Percentiles rank a stretch among this genome's conserved stretches.
Conservation (phyloP, 1,140 invertebrate species). For the Cyphomyrmex costatus region DNA sequence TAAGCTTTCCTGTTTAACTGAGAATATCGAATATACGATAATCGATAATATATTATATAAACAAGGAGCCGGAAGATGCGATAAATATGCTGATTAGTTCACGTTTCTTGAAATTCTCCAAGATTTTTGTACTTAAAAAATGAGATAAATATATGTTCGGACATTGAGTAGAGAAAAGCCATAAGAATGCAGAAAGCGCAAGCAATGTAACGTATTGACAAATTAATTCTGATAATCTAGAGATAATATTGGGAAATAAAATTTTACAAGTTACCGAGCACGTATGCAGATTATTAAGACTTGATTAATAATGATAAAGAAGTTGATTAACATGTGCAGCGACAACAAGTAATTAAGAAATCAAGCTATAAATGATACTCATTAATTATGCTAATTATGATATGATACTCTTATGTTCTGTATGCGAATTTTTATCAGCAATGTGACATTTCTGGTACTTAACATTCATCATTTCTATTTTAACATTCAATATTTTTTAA, state of each 20-base stretch:
- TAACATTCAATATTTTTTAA: neutral
- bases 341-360: neutral
- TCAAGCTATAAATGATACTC: neutral
- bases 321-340: neutral
- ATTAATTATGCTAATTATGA: constrained; percentile 32
- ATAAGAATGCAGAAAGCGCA: too few relatives aligned
- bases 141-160: too few relatives aligned
- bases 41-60: too few relatives aligned
- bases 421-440: neutral
- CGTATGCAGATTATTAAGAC: neutral
- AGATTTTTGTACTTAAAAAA: too few relatives aligned
- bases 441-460: neutral
- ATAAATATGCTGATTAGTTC: neutral
- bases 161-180: too few relatives aligned
- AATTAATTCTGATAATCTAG: neutral
- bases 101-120: too few relatives aligned
- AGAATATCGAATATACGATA: too few relatives aligned
- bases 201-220: neutral
- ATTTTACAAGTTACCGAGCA: neutral
- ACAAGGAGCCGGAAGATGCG: too few relatives aligned
- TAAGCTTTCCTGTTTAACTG: too few relatives aligned
- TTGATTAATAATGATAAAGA: neutral
- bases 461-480: neutral
- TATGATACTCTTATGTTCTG: neutral
- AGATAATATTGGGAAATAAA: neutral